A percentile compares a stretch with the other conserved stretches of the same genome.
phyloP scores from a whole-genome alignment of 2,888 invertebrate genomes.

The Apeira syringaria region DNA sequence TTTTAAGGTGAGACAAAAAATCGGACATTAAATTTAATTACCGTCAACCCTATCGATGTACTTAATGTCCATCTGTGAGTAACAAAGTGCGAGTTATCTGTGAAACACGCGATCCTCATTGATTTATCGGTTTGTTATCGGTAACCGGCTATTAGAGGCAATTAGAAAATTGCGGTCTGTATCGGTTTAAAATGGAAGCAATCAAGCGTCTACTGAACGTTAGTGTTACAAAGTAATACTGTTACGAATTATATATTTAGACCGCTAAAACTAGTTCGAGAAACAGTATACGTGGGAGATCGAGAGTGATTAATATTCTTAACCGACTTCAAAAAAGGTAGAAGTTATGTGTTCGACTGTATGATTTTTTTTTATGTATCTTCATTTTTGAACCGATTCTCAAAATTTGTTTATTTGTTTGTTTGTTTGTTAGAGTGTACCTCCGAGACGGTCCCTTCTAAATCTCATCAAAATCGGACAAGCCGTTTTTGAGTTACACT shows the following conservation, averaged over 20 bases:
- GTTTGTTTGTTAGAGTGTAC: no score
- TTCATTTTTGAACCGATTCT: no score
- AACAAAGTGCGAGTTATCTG: constrained; percentile 23
- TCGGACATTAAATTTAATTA: neutral
- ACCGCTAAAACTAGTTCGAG: constrained; percentile 9
- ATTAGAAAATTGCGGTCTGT: constrained; percentile 34
- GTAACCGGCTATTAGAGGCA: constrained; percentile 30
- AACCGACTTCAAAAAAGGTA: no score
- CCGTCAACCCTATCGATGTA: constrained; percentile 1
- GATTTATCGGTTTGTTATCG: constrained; percentile 35
- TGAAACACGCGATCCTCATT: constrained; percentile 31
- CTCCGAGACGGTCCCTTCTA: no score
- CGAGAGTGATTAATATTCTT: no score
- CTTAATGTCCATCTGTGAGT: constrained; percentile 1
- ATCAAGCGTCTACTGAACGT: constrained; percentile 24
- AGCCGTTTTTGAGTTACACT: no score
- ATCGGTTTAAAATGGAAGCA: constrained; percentile 25
- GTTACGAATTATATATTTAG: constrained; percentile 24
- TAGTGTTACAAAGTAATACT: constrained; percentile 22
- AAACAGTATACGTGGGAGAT: neutral
- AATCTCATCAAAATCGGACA: no score
- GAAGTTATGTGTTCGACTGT: no score
- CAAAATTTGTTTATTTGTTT: no score
- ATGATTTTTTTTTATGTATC: no score
- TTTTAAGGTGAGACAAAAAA: no score